A percentile compares a stretch with the other conserved stretches of the same genome.
These are phyloP conservation scores for Asarcornis scutulata DNA, from an alignment of 2,113 vertebrate species.

Conservation along the genomic window DNA sequence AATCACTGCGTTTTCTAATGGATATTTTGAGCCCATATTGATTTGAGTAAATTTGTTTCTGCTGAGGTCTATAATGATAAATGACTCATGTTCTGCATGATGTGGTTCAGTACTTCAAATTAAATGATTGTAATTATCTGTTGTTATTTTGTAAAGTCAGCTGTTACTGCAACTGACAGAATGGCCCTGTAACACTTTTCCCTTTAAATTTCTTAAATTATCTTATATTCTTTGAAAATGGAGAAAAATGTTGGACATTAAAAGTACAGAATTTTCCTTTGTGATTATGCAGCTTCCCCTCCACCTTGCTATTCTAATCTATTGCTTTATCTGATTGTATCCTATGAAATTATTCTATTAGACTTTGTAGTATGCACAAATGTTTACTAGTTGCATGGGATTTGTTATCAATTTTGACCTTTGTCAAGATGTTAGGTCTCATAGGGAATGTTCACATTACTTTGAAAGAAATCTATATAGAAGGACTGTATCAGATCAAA, in stretches of 20 bases:
- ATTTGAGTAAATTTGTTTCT: conserved; percentile 76
- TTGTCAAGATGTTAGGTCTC: neutral
- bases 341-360: neutral
- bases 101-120: conserved; percentile 70
- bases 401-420: neutral
- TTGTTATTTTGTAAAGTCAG: conserved; percentile 74
- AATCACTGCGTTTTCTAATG: conserved; percentile 67
- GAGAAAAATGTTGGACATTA: neutral
- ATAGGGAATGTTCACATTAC: neutral
- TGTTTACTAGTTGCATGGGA: neutral
- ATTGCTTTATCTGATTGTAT: neutral
- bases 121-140: conserved; percentile 73
- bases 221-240: neutral
- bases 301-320: neutral
- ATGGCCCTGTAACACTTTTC: conserved; percentile 26
- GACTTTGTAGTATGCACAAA: neutral
- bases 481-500: neutral
- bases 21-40: conserved; percentile 71
- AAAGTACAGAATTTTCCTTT: neutral
- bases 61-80: conserved; percentile 76
- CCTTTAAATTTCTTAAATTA: conserved; percentile 44
- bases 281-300: neutral
- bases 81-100: conserved; percentile 71
- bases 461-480: neutral
- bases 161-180: conserved; percentile 64